Conservation (phyloP, 2,113 vertebrate genomes). For the Toxotes chatareus region DNA sequence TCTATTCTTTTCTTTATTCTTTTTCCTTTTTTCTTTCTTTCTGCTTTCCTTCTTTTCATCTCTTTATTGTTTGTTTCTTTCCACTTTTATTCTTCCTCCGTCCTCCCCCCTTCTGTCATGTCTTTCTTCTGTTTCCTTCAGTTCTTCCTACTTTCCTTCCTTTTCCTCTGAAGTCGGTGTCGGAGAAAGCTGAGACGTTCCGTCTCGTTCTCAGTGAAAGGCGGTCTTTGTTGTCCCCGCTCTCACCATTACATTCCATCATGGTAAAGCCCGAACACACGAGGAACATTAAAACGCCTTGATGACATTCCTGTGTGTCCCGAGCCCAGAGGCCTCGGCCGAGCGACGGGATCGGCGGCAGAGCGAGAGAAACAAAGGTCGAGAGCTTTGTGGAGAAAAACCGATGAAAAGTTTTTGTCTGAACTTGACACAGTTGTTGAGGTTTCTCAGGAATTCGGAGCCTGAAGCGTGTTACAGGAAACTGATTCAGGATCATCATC, state of each 20-base stretch:
- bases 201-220: slow-evolving; percentile 35
- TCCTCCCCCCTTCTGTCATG: too few species aligned
- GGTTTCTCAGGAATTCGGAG: slow-evolving; percentile 1
- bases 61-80: background rate
- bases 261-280: slow-evolving; percentile 19
- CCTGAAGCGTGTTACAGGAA: background rate
- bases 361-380: background rate
- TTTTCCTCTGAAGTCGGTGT: background rate
- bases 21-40: background rate
- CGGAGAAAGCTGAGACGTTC: slow-evolving; percentile 32
- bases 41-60: too few species aligned
- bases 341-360: background rate
- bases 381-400: background rate
- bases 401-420: background rate
- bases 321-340: background rate
- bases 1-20: background rate
- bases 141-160: background rate
- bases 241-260: slow-evolving; percentile 56
- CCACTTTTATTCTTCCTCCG: background rate
- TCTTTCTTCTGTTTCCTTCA: background rate
- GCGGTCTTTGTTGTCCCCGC: slow-evolving; percentile 33
- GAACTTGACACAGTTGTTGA: background rate
- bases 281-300: slow-evolving; percentile 44
- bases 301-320: slow-evolving; percentile 55
- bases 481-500: background rate